Conservation (phyloP, 2,113 vertebrate genomes). For the Hypocryptadius cinnamomeus region DNA sequence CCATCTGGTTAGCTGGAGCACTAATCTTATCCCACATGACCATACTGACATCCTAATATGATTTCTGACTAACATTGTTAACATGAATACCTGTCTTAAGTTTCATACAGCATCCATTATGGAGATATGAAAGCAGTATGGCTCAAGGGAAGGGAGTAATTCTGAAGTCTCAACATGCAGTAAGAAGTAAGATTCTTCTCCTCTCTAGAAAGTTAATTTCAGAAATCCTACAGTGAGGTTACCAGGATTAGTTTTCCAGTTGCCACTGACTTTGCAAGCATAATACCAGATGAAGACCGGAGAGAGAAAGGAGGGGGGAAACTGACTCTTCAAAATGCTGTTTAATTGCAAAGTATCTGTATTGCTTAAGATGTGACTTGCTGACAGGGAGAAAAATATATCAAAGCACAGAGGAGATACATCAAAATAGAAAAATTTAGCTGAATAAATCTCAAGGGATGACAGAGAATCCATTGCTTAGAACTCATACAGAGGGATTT, state of each 20-base stretch:
- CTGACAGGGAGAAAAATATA: conserved; percentile 50
- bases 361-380: conserved; percentile 40
- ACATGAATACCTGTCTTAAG: background rate
- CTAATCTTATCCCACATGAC: background rate
- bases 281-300: conserved; percentile 15
- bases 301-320: background rate
- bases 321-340: conserved; percentile 42
- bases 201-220: conserved; percentile 48
- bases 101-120: background rate
- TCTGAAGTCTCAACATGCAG: background rate
- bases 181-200: background rate
- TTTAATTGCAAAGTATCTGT: conserved; percentile 48
- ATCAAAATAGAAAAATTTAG: conserved; percentile 25
- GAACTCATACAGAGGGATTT: background rate
- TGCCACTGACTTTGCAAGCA: background rate
- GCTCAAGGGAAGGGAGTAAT: background rate
- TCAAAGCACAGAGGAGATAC: conserved; percentile 30
- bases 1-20: background rate
- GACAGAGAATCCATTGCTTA: background rate
- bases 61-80: background rate
- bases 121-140: background rate
- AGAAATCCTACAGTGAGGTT: conserved; percentile 17
- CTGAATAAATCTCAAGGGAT: background rate
- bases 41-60: background rate
- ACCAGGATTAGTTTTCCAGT: conserved; percentile 23